Base-by-base conservation (phyloP, 2,888 invertebrate species). In the Macropis europaea region DNA sequence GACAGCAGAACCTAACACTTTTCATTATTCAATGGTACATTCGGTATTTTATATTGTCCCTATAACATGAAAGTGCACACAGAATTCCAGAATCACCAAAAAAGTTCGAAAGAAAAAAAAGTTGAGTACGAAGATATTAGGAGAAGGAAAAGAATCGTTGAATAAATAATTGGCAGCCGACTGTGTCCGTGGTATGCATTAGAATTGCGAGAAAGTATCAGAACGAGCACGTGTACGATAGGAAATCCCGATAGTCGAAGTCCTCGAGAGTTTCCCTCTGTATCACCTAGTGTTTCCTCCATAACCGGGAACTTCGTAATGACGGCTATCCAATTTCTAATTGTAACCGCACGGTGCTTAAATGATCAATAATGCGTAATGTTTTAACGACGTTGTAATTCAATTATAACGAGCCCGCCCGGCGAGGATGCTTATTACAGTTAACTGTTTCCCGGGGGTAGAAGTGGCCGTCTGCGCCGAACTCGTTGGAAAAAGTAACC, bases 321-420 rank as follows among this genome's bases (percentile, higher is more conserved):
- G 42, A 54, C 42, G 38, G 42, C 13, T 47, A 59, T 59, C 47
- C 43, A n/a, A 69, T 69, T 60, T 53, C 48, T 68, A 67, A 70
- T 69, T 69, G 38, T 54, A 32, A 60, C 32, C 28, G 47, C 30
- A 59, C 50, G 57, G 15, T 40, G 11, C 61, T 61, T 62, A 59
- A 76, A 68, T 59, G 40, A 36, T 62, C 47, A 38, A 73, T 75
- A 72, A 63, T 42, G 62, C 52, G 61, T 62, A 73, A 82, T 73
- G 75, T 75, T 79, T 81, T 77, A 79, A 82, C 79, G 76, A 77
- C 67, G 62, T 63, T 64, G 66, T 77, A 62, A 80, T 62, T 81
- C 79, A 75, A 77, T 77, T 81, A 76, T 56, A 79, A 67, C 59
- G 64, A 62, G 43, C 30, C 50, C 13, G 13, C 26, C 6, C 42